Evolutionary conservation across 1,140 invertebrate genomes (phyloP), one percentile per base, ranked within the genome.

Genomic region (Pseudachorutes palmiensis): DNA sequence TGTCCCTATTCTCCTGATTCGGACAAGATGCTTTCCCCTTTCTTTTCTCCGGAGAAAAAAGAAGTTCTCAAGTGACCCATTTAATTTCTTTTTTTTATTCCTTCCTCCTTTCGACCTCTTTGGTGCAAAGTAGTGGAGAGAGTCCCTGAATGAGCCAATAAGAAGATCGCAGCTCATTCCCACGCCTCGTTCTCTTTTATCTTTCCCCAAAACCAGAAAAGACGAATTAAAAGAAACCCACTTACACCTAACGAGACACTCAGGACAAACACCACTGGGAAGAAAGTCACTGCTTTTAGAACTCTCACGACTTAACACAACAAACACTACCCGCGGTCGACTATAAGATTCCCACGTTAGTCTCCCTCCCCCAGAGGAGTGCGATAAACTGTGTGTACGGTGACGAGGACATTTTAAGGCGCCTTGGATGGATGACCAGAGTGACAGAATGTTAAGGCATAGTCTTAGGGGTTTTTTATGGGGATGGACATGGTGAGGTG

Each of bases 161-260:
- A 45, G 5, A n/a, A 45, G 36, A 45, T 45, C 59, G 36, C 65
- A 66, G 51, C 59, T 66, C 57, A 66, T 66, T 66, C 60, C 32
- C 57, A n/a, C 57, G 48, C 55, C 32, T 66, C 65, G 26, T 45
- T 45, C 60, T 65, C 64, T 31, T 65, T 32, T 58, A 55, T 57
- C 32, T 64, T 64, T 65, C 64, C 64, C 58, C 64, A 22, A 48
- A 49, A 26, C 41, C 64, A 49, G 31, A 19, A 9, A 45, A n/a
- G n/a, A 45, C 9, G 36, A 45, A 45, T 12, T 45, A 12, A 45
- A 45, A 45, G 36, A 45, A 45, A 45, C 9, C 36, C 36, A 45
- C 36, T 45, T 45, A 45, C 36, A 45, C 9, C 36, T 45, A 45
- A 45, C 36, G 36, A 45, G 9, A 9, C 36, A 45, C 36, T 45